These are phyloP conservation scores for Aphrocallistes beatrix DNA, from an alignment of 37 sponge, comb jelly and placozoan genomes.

Conservation along the genomic window DNA sequence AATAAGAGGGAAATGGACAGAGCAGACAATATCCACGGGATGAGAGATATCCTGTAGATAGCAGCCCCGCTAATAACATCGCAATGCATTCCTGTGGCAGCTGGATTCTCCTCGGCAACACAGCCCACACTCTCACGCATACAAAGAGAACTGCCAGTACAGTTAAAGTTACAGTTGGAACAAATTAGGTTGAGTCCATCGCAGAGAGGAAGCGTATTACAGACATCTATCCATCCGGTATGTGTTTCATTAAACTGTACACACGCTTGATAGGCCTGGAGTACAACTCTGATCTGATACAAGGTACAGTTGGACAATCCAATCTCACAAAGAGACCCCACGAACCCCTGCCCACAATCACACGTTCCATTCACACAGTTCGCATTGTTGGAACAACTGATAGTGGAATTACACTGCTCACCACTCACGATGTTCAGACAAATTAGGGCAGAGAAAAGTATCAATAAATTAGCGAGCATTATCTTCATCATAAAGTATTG, in stretches of 20 bases:
- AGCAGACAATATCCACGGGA: background rate
- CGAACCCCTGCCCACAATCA: background rate
- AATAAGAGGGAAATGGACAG: too few species aligned
- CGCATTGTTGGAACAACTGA: background rate
- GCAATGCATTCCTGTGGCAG: background rate
- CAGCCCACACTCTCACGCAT: background rate
- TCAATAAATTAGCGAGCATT: too few species aligned
- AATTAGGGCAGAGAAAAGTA: too few species aligned
- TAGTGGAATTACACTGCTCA: background rate
- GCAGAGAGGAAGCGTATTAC: background rate
- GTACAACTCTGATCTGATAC: background rate
- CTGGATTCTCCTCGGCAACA: background rate
- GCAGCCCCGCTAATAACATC: background rate
- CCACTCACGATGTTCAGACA: too few species aligned
- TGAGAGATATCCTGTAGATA: background rate
- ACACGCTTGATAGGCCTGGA: background rate
- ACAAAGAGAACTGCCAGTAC: background rate
- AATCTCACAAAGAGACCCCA: background rate
- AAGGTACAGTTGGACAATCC: background rate
- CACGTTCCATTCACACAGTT: background rate
- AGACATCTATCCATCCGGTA: background rate
- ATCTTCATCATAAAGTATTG: too few species aligned
- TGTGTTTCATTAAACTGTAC: background rate
- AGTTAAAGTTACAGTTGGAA: background rate
- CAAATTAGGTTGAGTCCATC: background rate